phyloP scores from a whole-genome alignment of 1,140 invertebrate species.

The Aphelinus atriplicis region DNA sequence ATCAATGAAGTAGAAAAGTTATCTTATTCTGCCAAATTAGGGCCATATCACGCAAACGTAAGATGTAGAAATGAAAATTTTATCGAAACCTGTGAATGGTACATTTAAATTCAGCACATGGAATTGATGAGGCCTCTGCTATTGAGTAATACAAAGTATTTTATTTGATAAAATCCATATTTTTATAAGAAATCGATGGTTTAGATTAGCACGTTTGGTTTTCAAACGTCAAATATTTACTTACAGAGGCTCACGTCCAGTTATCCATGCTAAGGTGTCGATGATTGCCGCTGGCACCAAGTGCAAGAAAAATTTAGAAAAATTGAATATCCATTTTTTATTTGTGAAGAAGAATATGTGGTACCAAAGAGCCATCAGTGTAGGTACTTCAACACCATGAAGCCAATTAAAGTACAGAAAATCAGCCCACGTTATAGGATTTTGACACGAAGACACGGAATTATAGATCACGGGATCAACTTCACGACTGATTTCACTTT shows the following conservation, averaged over 20 bases:
- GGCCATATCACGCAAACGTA: too few relatives aligned
- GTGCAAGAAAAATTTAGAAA: slow-evolving; percentile 61
- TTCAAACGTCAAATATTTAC: background rate
- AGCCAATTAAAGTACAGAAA: slow-evolving; percentile 64
- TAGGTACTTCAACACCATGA: slow-evolving; percentile 62
- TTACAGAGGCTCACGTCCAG: slow-evolving; percentile 61
- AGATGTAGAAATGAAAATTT: too few relatives aligned
- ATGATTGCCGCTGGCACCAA: slow-evolving; percentile 58
- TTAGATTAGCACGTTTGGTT: too few relatives aligned
- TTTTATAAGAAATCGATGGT: too few relatives aligned
- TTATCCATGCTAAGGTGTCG: slow-evolving; percentile 50
- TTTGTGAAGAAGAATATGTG: slow-evolving; percentile 65
- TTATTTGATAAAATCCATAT: too few relatives aligned
- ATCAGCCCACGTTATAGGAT: slow-evolving; percentile 68
- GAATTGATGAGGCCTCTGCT: too few relatives aligned
- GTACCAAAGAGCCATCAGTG: slow-evolving; percentile 65
- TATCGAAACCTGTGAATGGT: too few relatives aligned
- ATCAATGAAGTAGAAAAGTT: too few relatives aligned
- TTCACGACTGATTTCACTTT: background rate
- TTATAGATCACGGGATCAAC: slow-evolving; percentile 67
- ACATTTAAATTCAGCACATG: too few relatives aligned
- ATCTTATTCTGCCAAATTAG: too few relatives aligned
- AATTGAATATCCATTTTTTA: slow-evolving; percentile 61
- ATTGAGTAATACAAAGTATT: too few relatives aligned
- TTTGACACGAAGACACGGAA: slow-evolving; percentile 68